Percentiles rank a stretch among this genome's conserved stretches.
Conservation (phyloP, 2,888 invertebrate genomes). For the Pecten maximus region DNA sequence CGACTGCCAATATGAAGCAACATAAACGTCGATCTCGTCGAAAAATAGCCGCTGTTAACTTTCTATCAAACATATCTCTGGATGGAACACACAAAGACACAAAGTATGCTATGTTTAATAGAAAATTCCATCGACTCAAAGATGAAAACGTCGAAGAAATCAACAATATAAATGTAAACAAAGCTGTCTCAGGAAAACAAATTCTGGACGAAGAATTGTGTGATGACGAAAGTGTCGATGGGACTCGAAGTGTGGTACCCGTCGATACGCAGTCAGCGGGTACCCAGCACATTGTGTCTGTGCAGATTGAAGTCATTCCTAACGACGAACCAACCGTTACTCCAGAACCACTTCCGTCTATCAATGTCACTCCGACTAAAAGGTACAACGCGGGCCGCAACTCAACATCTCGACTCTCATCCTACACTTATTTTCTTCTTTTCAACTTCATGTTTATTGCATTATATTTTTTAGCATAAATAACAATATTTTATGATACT, state of each 20-base stretch:
- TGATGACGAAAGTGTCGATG: conserved; percentile 27
- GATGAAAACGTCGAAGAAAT: conserved; percentile 48
- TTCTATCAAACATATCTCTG: conserved; percentile 96
- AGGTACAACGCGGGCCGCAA: no score
- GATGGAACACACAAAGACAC: conserved; percentile 91
- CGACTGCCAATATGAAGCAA: conserved; percentile 67
- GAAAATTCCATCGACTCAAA: conserved; percentile 66
- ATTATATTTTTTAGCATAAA: no score
- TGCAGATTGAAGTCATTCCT: conserved; percentile 20
- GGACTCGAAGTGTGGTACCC: conserved; percentile 27
- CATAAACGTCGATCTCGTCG: conserved; percentile 76
- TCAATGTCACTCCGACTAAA: conserved; percentile 39
- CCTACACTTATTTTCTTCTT: no score
- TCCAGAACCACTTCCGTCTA: background rate
- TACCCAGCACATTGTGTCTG: conserved; percentile 32
- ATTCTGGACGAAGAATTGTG: background rate
- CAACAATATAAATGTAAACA: conserved; percentile 27
- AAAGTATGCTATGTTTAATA: conserved; percentile 81
- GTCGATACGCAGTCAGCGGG: conserved; percentile 3
- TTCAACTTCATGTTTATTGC: no score
- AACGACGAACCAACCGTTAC: background rate
- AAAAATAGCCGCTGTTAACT: conserved; percentile 93
- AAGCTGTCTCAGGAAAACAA: conserved; percentile 2
- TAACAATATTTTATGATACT: no score
- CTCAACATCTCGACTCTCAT: no score